These are phyloP conservation scores for Struthio camelus DNA, from an alignment of 2,113 vertebrate genomes.

Conservation along the genomic window DNA sequence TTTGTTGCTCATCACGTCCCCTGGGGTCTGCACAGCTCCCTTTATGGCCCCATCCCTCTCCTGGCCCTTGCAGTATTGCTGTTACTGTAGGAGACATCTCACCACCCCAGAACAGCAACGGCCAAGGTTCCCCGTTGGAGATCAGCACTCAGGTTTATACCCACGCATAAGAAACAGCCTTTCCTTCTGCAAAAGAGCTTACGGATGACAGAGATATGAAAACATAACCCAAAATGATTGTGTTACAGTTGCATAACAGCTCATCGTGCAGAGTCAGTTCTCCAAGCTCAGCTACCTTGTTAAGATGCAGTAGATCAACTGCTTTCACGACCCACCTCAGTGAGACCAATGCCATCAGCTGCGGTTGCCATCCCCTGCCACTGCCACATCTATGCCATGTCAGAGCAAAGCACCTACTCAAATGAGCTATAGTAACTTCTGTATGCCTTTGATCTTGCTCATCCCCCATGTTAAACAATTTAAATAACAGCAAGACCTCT, in stretches of 20 bases:
- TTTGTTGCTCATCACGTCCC: neutral
- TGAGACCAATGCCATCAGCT: neutral
- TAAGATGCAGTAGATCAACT: neutral
- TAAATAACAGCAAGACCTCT: neutral
- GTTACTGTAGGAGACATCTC: neutral
- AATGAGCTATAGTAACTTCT: neutral
- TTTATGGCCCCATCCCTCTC: fast-evolving
- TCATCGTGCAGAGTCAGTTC: neutral
- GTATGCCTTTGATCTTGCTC: neutral
- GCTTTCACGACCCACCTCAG: neutral
- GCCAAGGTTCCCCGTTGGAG: neutral
- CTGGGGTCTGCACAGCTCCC: fast-evolving
- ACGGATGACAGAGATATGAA: neutral
- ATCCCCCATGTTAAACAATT: neutral
- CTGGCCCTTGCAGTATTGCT: neutral
- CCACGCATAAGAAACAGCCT: neutral
- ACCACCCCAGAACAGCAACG: no score
- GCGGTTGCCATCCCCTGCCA: neutral
- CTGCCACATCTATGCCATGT: neutral
- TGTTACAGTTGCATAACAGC: neutral
- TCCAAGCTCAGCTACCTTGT: neutral
- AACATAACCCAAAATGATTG: neutral
- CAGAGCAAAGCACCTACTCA: neutral
- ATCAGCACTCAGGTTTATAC: neutral
- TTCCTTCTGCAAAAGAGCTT: neutral